Percentiles rank a stretch among this genome's conserved stretches.
These are phyloP conservation scores for Pandemis corylana DNA, from an alignment of 2,888 invertebrate species.

Conservation along the genomic window DNA sequence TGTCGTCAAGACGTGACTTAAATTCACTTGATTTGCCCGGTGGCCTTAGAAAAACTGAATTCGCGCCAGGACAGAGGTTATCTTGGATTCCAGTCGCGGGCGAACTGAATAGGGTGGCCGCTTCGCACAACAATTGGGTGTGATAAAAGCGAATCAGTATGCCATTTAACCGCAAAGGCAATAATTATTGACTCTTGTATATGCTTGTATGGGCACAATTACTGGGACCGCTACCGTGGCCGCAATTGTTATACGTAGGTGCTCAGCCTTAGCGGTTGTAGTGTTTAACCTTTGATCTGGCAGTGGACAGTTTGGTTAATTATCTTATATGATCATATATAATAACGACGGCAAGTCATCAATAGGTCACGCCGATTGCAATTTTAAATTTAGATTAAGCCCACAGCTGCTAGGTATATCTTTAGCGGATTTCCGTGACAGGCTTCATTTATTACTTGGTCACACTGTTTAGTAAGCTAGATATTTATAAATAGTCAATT, in stretches of 20 bases:
- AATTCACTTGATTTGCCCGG: constrained; percentile 45
- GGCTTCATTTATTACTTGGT: background rate
- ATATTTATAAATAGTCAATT: too few species aligned
- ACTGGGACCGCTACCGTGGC: constrained; percentile 30
- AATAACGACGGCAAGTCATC: background rate
- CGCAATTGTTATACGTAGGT: constrained; percentile 12
- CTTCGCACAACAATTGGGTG: constrained; percentile 62
- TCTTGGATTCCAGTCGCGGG: constrained; percentile 64
- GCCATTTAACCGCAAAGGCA: constrained; percentile 56
- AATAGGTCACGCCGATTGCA: background rate
- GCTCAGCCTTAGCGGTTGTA: background rate
- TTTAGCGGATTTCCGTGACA: too few species aligned
- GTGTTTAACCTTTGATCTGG: background rate
- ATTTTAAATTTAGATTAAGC: background rate
- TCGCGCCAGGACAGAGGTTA: constrained; percentile 60
- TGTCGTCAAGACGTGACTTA: constrained; percentile 46
- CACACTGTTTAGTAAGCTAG: background rate
- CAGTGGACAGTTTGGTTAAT: background rate
- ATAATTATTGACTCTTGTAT: constrained; percentile 55
- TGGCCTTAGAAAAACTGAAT: constrained; percentile 56
- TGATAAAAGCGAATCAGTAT: constrained; percentile 63
- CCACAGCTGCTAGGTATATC: background rate
- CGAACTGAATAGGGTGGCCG: constrained; percentile 58
- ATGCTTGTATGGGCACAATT: constrained; percentile 27
- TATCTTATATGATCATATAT: background rate